A percentile compares a stretch with the other conserved stretches of the same genome.
Evolutionary conservation across 1,140 invertebrate species (phyloP).

Genomic region (Achatina immaculata): DNA sequence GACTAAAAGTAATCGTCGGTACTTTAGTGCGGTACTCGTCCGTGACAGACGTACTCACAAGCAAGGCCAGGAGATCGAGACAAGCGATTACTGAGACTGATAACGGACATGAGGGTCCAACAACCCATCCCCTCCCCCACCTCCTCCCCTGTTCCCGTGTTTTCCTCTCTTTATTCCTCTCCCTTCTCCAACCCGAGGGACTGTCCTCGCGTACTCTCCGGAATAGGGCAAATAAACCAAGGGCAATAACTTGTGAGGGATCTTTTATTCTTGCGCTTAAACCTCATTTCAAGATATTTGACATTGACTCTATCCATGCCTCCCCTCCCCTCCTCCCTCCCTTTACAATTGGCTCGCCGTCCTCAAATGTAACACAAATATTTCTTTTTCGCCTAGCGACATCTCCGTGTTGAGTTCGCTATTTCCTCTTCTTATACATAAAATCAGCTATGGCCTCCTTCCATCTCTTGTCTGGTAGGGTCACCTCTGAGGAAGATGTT

Average conservation of each 20-base stretch:
- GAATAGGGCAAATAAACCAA: constrained; percentile 3
- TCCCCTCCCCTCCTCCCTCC: neutral
- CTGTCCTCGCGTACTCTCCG: neutral
- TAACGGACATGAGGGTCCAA: too few species aligned
- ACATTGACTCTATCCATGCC: neutral
- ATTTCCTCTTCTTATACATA: too few species aligned
- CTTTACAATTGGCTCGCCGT: too few species aligned
- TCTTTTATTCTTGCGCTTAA: neutral
- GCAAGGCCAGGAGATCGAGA: too few species aligned
- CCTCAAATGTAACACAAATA: constrained; percentile 15
- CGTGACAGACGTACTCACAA: too few species aligned
- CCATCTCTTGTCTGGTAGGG: neutral
- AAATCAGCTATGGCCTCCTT: neutral
- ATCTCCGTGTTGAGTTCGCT: too few species aligned
- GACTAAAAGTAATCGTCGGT: too few species aligned
- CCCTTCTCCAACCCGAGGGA: neutral
- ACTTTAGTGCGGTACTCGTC: too few species aligned
- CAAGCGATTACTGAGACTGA: too few species aligned
- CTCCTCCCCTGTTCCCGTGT: too few species aligned
- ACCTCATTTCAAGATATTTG: neutral
- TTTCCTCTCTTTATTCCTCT: neutral
- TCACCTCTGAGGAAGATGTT: neutral
- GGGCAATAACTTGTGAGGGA: neutral
- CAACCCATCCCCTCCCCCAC: too few species aligned
- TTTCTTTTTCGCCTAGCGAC: neutral